phyloP scores from a whole-genome alignment of 2,888 invertebrate genomes.

The Temnothorax unifasciatus region DNA sequence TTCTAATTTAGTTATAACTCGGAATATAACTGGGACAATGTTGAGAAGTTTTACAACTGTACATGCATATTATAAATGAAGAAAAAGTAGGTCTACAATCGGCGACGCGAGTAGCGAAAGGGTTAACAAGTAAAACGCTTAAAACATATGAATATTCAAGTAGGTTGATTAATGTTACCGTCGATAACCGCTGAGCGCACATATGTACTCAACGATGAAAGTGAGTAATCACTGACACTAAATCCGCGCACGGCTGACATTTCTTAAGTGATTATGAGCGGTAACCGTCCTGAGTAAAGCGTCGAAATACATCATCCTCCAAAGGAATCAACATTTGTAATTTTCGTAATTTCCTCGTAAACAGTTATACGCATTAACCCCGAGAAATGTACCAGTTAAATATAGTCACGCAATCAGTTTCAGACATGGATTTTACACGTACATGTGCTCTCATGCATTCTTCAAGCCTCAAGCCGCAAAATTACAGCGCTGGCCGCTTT shows the following conservation, averaged over 20 bases:
- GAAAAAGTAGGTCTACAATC: conserved; percentile 42
- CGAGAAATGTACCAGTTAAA: conserved; percentile 48
- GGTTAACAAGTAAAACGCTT: conserved; percentile 27
- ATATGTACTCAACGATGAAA: conserved; percentile 41
- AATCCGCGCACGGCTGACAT: conserved; percentile 54
- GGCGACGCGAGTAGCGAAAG: conserved; percentile 16
- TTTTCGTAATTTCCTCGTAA: conserved; percentile 48
- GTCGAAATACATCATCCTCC: conserved; percentile 49
- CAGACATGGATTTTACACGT: background rate
- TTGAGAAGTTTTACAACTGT: background rate
- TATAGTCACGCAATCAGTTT: conserved; percentile 45
- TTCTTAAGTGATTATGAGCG: conserved; percentile 56
- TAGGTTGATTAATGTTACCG: conserved; percentile 52
- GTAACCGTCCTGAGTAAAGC: conserved; percentile 40
- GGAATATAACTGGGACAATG: conserved; percentile 21
- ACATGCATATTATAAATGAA: conserved; percentile 7
- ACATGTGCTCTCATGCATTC: conserved; percentile 1
- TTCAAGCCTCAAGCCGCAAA: conserved; percentile 30
- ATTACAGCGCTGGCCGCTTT: conserved; percentile 27
- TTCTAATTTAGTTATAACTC: conserved; percentile 15
- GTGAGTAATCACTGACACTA: conserved; percentile 57
- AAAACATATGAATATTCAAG: conserved; percentile 52
- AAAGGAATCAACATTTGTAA: conserved; percentile 49
- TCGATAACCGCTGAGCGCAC: conserved; percentile 44
- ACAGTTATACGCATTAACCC: conserved; percentile 54